Percentiles rank a stretch among this genome's conserved stretches.
Conservation (phyloP, 1,140 invertebrate genomes). For the Proales similis region DNA sequence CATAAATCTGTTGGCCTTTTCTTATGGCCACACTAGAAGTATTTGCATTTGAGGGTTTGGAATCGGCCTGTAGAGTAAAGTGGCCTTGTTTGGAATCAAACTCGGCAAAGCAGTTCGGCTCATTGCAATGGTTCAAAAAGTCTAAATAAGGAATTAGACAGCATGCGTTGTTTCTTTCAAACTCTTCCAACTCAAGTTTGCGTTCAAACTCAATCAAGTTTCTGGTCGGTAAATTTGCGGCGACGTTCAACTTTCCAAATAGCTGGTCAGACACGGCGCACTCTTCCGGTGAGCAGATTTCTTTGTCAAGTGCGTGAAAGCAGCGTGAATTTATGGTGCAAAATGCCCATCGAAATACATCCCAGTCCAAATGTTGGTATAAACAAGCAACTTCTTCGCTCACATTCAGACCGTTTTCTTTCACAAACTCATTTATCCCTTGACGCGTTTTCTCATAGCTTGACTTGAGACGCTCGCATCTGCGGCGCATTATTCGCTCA, state of each 20-base stretch:
- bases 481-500: neutral
- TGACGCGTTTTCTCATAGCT: slow-evolving; percentile 16
- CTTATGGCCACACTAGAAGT: neutral
- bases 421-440: neutral
- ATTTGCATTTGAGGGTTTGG: neutral
- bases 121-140: slow-evolving; percentile 24
- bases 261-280: neutral
- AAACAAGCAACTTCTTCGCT: neutral
- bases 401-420: neutral
- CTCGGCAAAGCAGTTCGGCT: neutral
- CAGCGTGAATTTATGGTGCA: slow-evolving; percentile 25
- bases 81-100: neutral
- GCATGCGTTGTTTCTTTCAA: slow-evolving; percentile 17
- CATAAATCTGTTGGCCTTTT: slow-evolving; percentile 23
- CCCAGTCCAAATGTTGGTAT: neutral
- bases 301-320: slow-evolving; percentile 19
- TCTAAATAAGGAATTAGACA: slow-evolving; percentile 36
- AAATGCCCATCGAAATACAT: slow-evolving; percentile 29
- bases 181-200: neutral
- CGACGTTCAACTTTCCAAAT: slow-evolving; percentile 15
- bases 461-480: neutral
- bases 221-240: neutral
- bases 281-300: slow-evolving; percentile 17
- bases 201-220: slow-evolving; percentile 7
- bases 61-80: too few species aligned